Base-by-base conservation (phyloP, 2,888 invertebrate species). In the Polylopha cassiicola region DNA sequence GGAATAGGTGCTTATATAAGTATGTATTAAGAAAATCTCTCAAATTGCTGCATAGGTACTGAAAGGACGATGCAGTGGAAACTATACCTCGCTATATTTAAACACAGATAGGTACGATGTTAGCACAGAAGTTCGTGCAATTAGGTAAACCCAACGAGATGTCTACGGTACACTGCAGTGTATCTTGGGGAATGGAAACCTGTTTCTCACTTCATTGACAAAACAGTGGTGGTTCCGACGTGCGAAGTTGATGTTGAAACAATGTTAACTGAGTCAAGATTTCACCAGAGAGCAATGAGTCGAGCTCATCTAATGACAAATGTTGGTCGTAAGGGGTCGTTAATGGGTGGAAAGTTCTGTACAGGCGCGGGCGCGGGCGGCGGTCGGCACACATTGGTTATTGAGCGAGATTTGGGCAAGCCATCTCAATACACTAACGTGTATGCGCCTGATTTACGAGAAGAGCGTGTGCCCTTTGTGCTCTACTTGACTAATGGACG, bases 401-500 rank as follows among this genome's bases (percentile, higher is more conserved):
- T 81, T 75, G 78, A 79, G 74, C 68, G 69, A 75, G 77, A 77
- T 85, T 84, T 77, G 73, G 82, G 80, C 79, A 81, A 75, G 65
- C 71, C 68, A 62, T 72, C 78, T 79, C 80, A 80, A 84, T 80
- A 72, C 67, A 32, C 41, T 34, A n/a, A 58, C 73, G 73, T 73
- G 77, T 79, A 71, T 75, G 65, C 74, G 77, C 60, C 76, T 85
- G 85, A 85, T 85, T 85, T 85, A 85, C 85, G 85, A 80, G 80
- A 76, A 69, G 77, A 79, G 75, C 84, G 84, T 80, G 85, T 80
- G 85, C 81, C 82, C 84, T 84, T 85, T 85, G 84, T 85, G 67
- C 82, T 80, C 73, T 58, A 64, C 61, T 77, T 84, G 75, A 85
- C 82, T 85, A 85, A 85, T 85, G 85, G 82, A 82, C 82, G 76